Evolutionary conservation across 1,140 invertebrate genomes (phyloP), one percentile per base, ranked within the genome.

Genomic region (Temnothorax curvispinosus): DNA sequence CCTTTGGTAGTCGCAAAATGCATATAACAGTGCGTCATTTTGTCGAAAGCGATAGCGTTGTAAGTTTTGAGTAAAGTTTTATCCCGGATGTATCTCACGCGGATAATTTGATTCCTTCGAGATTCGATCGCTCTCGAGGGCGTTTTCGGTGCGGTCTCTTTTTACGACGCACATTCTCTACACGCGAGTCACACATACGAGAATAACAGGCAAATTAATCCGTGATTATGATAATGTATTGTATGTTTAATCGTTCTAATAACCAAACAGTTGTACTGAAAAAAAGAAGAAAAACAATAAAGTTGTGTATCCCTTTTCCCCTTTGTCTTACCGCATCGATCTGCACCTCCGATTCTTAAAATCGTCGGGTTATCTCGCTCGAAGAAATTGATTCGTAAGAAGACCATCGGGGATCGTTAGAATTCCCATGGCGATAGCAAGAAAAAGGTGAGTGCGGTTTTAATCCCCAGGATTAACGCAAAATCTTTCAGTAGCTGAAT

Each of bases 181-280:
- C 15, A 47, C 47, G 47, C 47, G 47, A 38, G 7, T 80, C 11
- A 52, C 44, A 54, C 21, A 11, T 27, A 27, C 11, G n/a, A 67
- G 62, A 47, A 47, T 27, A 62, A 54, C 65, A 27, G 15, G 21
- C n/a, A 88, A 75, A 60, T 15, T 38, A 18, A 35, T 74, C 32
- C 69, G 75, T 38, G 54, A 67, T 35, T 54, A 58, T 60, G 58
- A 27, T 56, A 76, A 52, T 15, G 47, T 52, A 32, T 1, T 78
- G 35, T 78, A 69, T 74, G 60, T 89, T 89, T 84, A 88, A 85
- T 72, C 32, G 11, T 75, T 84, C 60, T 65, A 77, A 21, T 71
- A 84, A 69, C 27, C 50, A 44, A 58, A 58, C 41, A 50, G 1
- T 77, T 62, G 38, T 82, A 65, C 27, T 11, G 47, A 11, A 60